These are phyloP conservation scores for Grus americana DNA, from an alignment of 2,113 vertebrate genomes.

Conservation along the genomic window DNA sequence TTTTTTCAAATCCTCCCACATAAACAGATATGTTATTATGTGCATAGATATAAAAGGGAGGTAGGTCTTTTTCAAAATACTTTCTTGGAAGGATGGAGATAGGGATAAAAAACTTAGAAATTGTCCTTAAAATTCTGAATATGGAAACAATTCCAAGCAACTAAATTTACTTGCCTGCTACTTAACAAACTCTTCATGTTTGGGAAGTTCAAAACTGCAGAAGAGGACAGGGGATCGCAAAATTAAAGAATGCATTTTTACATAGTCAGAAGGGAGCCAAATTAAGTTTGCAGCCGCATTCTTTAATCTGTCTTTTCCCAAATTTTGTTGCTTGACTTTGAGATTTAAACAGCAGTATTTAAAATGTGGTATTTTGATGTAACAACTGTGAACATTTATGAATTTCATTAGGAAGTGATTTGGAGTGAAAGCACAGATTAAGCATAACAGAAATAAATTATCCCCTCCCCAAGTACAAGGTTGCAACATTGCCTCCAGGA, in stretches of 20 bases:
- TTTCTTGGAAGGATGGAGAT: not conserved
- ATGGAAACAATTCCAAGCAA: not conserved
- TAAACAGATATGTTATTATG: not conserved
- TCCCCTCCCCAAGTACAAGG: not conserved
- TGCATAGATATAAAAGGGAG: not conserved
- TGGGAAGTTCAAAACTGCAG: not conserved
- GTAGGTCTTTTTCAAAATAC: not conserved
- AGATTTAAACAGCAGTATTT: not conserved
- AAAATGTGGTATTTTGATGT: not conserved
- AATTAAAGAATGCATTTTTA: not conserved
- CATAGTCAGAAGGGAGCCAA: not conserved
- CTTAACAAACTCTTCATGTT: not conserved
- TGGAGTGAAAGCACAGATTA: not conserved
- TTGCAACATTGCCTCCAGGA: not conserved
- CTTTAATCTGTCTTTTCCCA: not conserved
- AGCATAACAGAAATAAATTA: not conserved
- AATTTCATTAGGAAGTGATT: not conserved
- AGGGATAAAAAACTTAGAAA: not conserved
- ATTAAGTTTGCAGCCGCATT: not conserved
- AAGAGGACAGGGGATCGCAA: not conserved
- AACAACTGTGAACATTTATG: not conserved
- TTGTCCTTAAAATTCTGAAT: not conserved
- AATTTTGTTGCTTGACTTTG: not conserved
- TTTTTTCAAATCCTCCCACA: not conserved
- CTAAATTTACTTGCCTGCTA: not conserved